These are phyloP conservation scores for Morpho achilles DNA, from an alignment of 2,888 invertebrate genomes.

Conservation along the genomic window DNA sequence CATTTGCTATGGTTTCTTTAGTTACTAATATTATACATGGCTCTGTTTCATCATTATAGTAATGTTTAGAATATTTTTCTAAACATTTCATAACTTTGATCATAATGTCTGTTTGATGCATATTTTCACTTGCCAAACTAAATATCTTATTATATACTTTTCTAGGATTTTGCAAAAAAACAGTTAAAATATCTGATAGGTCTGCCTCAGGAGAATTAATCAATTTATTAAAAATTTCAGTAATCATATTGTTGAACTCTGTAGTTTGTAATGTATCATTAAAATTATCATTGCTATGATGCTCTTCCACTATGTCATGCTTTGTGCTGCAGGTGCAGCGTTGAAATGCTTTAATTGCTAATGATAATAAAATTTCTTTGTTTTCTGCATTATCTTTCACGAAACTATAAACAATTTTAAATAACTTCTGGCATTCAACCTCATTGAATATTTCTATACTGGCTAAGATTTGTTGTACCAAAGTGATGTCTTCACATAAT, in stretches of 20 bases:
- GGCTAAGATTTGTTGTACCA: slow-evolving; percentile 40
- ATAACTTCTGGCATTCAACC: slow-evolving; percentile 45
- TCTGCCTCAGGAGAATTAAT: slow-evolving; percentile 44
- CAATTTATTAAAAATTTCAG: slow-evolving; percentile 61
- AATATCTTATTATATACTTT: slow-evolving; percentile 54
- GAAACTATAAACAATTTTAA: slow-evolving; percentile 37
- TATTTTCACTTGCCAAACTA: slow-evolving; percentile 49
- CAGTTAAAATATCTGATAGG: slow-evolving; percentile 44
- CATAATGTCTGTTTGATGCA: slow-evolving; percentile 55
- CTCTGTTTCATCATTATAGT: slow-evolving; percentile 54
- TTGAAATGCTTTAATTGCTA: slow-evolving; percentile 49
- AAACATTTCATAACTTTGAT: slow-evolving; percentile 49
- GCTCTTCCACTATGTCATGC: slow-evolving; percentile 45
- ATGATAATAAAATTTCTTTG: slow-evolving; percentile 34
- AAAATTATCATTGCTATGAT: slow-evolving; percentile 46
- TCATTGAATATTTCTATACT: slow-evolving; percentile 44
- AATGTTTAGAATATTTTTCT: slow-evolving; percentile 49
- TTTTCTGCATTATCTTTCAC: slow-evolving; percentile 35
- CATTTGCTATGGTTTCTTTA: slow-evolving; percentile 40
- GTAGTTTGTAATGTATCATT: slow-evolving; percentile 38
- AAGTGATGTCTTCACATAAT: slow-evolving; percentile 41
- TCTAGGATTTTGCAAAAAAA: slow-evolving; percentile 61
- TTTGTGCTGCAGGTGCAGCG: slow-evolving; percentile 41
- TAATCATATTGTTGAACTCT: slow-evolving; percentile 44
- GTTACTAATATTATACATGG: slow-evolving; percentile 47